These are phyloP conservation scores for Erpobdella octoculata DNA, from an alignment of 2,888 invertebrate species.

Conservation along the genomic window DNA sequence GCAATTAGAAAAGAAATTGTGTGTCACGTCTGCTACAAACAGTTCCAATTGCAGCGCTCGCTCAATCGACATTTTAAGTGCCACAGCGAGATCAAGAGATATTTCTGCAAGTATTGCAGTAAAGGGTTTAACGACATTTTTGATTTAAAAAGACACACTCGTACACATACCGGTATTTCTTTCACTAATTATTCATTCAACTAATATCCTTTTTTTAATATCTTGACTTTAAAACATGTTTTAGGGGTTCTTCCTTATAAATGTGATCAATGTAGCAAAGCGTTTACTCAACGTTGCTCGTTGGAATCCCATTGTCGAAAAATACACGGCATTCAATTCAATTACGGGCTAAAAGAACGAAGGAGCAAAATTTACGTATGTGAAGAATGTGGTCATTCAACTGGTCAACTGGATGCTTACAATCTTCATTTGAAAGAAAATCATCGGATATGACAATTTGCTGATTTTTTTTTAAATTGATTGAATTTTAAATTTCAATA, in stretches of 20 bases:
- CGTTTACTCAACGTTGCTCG: constrained; percentile 97
- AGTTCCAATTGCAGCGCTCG: constrained; percentile 85
- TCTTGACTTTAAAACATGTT: constrained; percentile 31
- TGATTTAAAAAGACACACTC: constrained; percentile 93
- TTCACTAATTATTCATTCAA: background rate
- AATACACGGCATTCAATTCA: constrained; percentile 91
- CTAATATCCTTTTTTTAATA: background rate
- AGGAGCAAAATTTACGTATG: constrained; percentile 81
- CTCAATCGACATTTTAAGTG: constrained; percentile 98
- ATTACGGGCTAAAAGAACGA: constrained; percentile 94
- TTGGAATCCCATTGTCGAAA: constrained; percentile 97
- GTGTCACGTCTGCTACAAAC: constrained; percentile 85
- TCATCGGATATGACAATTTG: no score
- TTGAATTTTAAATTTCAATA: no score
- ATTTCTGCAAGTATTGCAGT: constrained; percentile 96
- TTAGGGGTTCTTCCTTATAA: constrained; percentile 90
- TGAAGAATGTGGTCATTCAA: constrained; percentile 97
- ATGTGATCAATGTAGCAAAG: constrained; percentile 94
- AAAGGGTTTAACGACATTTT: constrained; percentile 99
- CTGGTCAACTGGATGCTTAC: constrained; percentile 87
- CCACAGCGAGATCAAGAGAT: constrained; percentile 95
- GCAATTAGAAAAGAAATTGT: constrained; percentile 57
- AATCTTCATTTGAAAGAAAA: constrained; percentile 79
- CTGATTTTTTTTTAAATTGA: no score
- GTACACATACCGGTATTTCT: constrained; percentile 83